Conservation (phyloP, 2,113 vertebrate genomes). For the Orthochromis indermauri region DNA sequence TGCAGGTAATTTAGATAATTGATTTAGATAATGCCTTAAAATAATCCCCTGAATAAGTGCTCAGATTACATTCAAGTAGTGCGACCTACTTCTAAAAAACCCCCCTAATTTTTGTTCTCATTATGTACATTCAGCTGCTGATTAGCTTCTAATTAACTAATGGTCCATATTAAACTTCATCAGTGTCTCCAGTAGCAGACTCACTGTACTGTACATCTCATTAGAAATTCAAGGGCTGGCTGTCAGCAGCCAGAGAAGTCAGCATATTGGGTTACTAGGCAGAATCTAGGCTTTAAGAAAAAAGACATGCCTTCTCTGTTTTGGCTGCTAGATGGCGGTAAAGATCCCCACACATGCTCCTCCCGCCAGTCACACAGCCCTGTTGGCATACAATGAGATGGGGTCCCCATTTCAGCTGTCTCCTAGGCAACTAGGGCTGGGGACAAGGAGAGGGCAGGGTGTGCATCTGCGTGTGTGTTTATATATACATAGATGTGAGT, state of each 20-base stretch:
- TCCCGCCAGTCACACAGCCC: conserved; percentile 20
- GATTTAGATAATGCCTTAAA: neutral
- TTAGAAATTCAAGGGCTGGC: conserved; percentile 24
- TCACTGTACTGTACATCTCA: neutral
- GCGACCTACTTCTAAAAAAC: neutral
- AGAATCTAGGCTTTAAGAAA: conserved; percentile 12
- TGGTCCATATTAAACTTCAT: neutral
- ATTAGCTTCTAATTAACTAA: neutral
- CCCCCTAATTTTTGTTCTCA: fast-evolving
- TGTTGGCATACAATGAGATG: conserved; percentile 38
- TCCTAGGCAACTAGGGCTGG: conserved; percentile 60
- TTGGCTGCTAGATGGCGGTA: conserved; percentile 43
- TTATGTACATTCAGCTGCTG: neutral
- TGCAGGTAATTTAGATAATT: neutral
- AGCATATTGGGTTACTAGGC: conserved; percentile 65
- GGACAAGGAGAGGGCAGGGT: conserved; percentile 60
- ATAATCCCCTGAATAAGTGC: neutral
- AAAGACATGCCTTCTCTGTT: neutral
- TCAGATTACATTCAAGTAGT: neutral
- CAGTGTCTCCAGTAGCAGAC: neutral
- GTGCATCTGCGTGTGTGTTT: conserved; percentile 2
- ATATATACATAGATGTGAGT: neutral
- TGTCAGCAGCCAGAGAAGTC: conserved; percentile 30
- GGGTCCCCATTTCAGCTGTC: conserved; percentile 60
- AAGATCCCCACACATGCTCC: neutral